These are phyloP conservation scores for Notospermus geniculatus DNA, from an alignment of 1,140 invertebrate genomes.

Conservation along the genomic window DNA sequence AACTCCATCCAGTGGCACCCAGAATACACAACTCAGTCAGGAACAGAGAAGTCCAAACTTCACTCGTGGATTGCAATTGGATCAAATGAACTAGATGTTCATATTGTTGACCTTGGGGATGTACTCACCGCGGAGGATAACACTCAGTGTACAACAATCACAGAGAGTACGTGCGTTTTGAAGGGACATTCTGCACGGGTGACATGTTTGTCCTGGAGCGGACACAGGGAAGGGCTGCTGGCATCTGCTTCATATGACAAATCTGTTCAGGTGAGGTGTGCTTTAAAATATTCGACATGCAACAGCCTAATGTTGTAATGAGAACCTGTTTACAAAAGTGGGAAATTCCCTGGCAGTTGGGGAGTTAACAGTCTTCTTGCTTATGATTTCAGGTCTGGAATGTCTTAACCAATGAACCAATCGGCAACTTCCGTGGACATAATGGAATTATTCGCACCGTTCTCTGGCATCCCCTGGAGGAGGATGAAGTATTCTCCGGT, in stretches of 20 bases:
- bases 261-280: conserved; percentile 64
- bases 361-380: background rate
- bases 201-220: conserved; percentile 70
- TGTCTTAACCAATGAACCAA: conserved; percentile 59
- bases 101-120: conserved; percentile 59
- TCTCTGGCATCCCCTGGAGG: conserved; percentile 66
- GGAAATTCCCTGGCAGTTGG: too few species aligned
- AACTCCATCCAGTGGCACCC: conserved; percentile 72
- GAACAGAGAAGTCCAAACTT: conserved; percentile 58
- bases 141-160: background rate
- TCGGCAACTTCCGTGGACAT: conserved; percentile 62
- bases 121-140: background rate
- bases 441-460: conserved; percentile 59
- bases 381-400: conserved; percentile 71
- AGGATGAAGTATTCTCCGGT: conserved; percentile 64
- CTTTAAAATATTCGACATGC: conserved; percentile 18
- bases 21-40: conserved; percentile 60
- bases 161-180: conserved; percentile 55
- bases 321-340: too few species aligned
- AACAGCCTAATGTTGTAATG: too few species aligned
- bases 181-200: conserved; percentile 63
- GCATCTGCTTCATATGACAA: conserved; percentile 69
- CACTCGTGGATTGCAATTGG: conserved; percentile 66
- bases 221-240: conserved; percentile 66
- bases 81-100: conserved; percentile 60